Evolutionary conservation across 2,888 invertebrate genomes (phyloP).

Genomic region (Zootermopsis nevadensis): DNA sequence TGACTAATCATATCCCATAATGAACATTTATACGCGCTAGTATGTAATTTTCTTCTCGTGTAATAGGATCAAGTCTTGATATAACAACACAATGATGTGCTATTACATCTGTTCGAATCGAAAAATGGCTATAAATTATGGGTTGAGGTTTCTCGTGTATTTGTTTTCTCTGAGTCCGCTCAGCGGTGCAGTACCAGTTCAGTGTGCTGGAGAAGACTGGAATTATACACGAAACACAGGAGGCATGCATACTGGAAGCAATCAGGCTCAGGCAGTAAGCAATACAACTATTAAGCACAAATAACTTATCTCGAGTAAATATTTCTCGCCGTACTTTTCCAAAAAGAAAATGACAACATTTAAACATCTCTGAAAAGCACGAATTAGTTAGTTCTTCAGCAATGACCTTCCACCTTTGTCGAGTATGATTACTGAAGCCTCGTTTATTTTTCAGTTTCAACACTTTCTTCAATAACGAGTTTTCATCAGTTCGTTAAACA

Average conservation of each 20-base stretch:
- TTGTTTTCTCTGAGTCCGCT: not conserved
- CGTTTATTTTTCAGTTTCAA: no score
- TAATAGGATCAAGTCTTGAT: not conserved
- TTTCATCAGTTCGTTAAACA: no score
- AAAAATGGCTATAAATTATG: conserved; percentile 23
- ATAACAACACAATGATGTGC: not conserved
- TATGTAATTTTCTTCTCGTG: not conserved
- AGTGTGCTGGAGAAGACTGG: not conserved
- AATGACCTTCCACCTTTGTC: no score
- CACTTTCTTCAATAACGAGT: no score
- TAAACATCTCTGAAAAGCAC: no score
- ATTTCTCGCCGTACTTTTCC: no score
- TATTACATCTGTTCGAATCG: conserved; percentile 2
- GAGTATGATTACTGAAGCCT: no score
- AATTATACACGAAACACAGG: not conserved
- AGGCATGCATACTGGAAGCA: no score
- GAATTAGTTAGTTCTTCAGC: no score
- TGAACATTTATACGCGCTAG: conserved; percentile 12
- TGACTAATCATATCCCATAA: conserved; percentile 17
- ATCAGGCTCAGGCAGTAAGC: no score
- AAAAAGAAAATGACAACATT: no score
- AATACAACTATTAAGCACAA: no score
- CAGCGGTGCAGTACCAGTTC: not conserved
- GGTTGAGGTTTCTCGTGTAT: conserved; percentile 7
- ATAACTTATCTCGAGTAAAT: not conserved